phyloP scores from a whole-genome alignment of 2,888 invertebrate species.

The Agriopis leucophaearia region DNA sequence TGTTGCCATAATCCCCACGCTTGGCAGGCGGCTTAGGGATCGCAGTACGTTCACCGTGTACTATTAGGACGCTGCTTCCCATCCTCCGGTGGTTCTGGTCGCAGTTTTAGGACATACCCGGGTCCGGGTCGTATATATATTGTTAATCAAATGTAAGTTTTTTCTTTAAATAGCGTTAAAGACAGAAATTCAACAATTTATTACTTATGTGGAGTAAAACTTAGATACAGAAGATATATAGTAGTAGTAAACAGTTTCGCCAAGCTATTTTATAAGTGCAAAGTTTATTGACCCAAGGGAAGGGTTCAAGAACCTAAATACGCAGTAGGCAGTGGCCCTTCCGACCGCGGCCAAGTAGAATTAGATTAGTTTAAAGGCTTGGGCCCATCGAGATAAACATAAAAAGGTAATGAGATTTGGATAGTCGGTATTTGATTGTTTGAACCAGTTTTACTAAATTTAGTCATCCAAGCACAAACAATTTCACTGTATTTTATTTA shows the following conservation, averaged over 20 bases:
- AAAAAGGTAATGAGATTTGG: neutral
- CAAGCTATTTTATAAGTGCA: constrained; percentile 1
- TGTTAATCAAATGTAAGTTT: too few relatives aligned
- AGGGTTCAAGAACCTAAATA: constrained; percentile 24
- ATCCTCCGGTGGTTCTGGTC: too few relatives aligned
- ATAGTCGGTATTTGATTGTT: neutral
- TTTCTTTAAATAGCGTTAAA: too few relatives aligned
- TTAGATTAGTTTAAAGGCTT: constrained; percentile 25
- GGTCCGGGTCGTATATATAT: too few relatives aligned
- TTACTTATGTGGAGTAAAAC: neutral
- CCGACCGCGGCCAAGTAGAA: constrained; percentile 20
- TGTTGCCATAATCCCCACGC: too few relatives aligned
- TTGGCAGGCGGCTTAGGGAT: too few relatives aligned
- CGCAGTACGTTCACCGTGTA: too few relatives aligned
- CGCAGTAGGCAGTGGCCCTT: constrained; percentile 5
- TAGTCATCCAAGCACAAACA: neutral
- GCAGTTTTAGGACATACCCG: too few relatives aligned
- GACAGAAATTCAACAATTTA: too few relatives aligned
- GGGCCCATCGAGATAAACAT: constrained; percentile 4
- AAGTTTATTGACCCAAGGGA: constrained; percentile 24
- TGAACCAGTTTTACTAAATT: neutral
- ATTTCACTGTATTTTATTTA: too few relatives aligned
- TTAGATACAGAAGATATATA: neutral
- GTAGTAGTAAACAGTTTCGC: constrained; percentile 4
- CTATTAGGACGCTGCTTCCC: too few relatives aligned